These are phyloP conservation scores for Xiphorhynchus erythropygius DNA, from an alignment of 2,797 vertebrate species.

Conservation along the genomic window DNA sequence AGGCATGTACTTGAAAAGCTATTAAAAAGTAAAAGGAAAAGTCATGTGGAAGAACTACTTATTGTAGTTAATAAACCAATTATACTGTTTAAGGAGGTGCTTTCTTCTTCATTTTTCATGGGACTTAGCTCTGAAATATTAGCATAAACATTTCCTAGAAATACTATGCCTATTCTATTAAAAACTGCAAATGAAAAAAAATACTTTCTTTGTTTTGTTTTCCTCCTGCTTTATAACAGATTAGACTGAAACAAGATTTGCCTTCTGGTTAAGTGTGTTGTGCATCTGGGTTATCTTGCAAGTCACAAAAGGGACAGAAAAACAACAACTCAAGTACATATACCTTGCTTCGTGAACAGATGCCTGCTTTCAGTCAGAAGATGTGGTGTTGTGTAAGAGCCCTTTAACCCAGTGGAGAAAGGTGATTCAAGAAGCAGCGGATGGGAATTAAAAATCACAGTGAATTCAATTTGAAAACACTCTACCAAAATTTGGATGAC, in stretches of 20 bases:
- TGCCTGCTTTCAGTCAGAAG: neutral
- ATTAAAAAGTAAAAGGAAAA: slow-evolving; percentile 31
- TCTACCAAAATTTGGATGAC: neutral
- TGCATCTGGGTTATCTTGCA: neutral
- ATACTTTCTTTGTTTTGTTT: neutral
- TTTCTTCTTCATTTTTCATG: neutral
- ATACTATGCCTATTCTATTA: neutral
- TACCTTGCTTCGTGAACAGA: neutral
- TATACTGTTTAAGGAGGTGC: neutral
- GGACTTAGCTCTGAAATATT: neutral
- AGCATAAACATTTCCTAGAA: slow-evolving; percentile 31
- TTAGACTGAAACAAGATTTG: neutral
- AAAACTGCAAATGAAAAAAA: neutral
- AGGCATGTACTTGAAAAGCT: neutral
- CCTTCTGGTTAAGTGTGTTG: neutral
- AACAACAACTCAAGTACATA: neutral
- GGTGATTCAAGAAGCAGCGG: neutral
- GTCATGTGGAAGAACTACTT: neutral
- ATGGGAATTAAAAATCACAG: neutral
- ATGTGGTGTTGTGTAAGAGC: neutral
- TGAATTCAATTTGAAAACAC: neutral
- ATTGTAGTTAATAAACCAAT: neutral
- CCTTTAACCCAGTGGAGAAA: neutral
- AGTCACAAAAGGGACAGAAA: neutral
- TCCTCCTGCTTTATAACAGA: neutral